These are phyloP conservation scores for Catharus bicknelli DNA, from an alignment of 2,113 vertebrate species.

Conservation along the genomic window DNA sequence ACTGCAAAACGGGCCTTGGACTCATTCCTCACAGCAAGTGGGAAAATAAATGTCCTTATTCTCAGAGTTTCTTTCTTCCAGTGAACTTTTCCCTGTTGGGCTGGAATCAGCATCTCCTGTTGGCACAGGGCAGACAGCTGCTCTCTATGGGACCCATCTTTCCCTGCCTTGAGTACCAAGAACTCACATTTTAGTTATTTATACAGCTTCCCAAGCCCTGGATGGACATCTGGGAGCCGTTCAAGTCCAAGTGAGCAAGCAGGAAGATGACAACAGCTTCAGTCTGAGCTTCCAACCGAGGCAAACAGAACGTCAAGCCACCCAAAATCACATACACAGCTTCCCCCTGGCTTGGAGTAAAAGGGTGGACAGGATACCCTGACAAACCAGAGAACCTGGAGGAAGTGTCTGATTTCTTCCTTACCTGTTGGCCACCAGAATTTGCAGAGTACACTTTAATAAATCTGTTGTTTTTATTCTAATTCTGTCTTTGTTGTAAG, in stretches of 20 bases:
- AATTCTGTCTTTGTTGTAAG: not conserved
- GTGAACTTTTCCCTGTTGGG: not conserved
- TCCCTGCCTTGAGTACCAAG: not conserved
- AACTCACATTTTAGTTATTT: not conserved
- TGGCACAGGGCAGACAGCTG: not conserved
- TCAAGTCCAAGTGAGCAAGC: not conserved
- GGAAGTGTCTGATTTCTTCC: not conserved
- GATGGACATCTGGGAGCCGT: not conserved
- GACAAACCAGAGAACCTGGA: not conserved
- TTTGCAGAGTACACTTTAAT: not conserved
- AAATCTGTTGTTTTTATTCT: not conserved
- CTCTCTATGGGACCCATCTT: not conserved
- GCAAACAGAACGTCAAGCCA: not conserved
- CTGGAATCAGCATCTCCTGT: not conserved
- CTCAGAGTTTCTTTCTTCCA: not conserved
- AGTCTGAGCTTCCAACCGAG: not conserved
- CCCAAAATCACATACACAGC: not conserved
- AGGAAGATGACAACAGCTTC: not conserved
- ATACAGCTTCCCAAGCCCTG: not conserved
- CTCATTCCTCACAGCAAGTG: not conserved
- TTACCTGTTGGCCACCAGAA: not conserved
- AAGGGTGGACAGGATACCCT: not conserved
- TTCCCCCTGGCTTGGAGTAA: not conserved
- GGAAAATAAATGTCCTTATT: not conserved
- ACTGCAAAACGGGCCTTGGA: not conserved